Base-by-base conservation (phyloP, 2,113 vertebrate species). In the Antidorcas marsupialis region DNA sequence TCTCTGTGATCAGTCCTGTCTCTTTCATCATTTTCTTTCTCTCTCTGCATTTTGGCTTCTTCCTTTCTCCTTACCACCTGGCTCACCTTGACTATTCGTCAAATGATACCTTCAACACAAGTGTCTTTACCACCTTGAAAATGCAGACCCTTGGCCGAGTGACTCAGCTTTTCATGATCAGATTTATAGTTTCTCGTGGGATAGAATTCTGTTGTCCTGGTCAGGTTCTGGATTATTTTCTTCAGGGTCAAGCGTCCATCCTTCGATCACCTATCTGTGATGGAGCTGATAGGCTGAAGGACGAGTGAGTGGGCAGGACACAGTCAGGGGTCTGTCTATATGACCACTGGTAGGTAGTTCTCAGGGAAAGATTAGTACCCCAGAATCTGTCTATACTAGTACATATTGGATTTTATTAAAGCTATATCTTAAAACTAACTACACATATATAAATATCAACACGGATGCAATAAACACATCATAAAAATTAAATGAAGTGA, bases 361-460 rank as follows among this genome's bases (percentile, higher is more conserved):
- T 67, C 36, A 25, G n/a, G 60, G 23, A 45, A 89, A 82, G 27
- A 50, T n/a, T 33, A 84, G 43, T 57, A 15, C 23, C 39, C 33
- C 36, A 4, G 64, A 50, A 60, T 96, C 7, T 74, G 27, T 36
- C 9, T 88, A 2, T 84, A 23, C 19, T 88, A 84, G 33, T n/a
- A 33, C 83, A 11, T 87, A 33, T 59, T 50, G 93, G 62, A 47
- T 82, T 93, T 91, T 86, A 71, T 78, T 97, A 95, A 87, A 88
- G 36, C 50, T 43, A 47, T 67, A 21, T 64, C 27, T 53, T 82
- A 79, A 86, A 97, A 93, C 53, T 86, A 94, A 91, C 21, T 45
- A 50, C 15, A 81, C 57, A 74, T 74, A 87, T 84, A 64, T 28
- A 90, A 25, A 36, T 89, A 59, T 30, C 36, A 45, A 59, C 55